Percentiles rank a stretch among this genome's conserved stretches.
phyloP scores from a whole-genome alignment of 1,140 invertebrate genomes.

The Hycleus phaleratus region DNA sequence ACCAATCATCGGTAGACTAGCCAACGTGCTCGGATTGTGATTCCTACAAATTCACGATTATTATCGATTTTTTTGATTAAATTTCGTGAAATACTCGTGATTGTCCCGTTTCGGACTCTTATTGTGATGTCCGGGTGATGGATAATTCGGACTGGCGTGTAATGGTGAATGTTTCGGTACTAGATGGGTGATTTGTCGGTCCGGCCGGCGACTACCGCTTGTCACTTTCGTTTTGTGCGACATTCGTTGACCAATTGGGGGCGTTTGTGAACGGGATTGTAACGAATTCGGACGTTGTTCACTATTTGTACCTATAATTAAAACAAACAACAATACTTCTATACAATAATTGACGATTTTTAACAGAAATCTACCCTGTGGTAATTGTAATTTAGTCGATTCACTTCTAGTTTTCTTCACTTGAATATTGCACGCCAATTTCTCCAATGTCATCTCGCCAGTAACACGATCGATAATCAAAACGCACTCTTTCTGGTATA shows the following conservation, averaged over 20 bases:
- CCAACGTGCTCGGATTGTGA: constrained; percentile 50
- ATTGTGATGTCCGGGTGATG: constrained; percentile 31
- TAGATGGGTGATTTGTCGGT: constrained; percentile 38
- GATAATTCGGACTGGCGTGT: constrained; percentile 44
- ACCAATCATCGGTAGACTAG: constrained; percentile 69
- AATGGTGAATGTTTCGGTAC: constrained; percentile 47
- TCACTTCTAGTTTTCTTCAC: constrained; percentile 87
- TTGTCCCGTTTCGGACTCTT: constrained; percentile 27
- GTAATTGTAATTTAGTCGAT: constrained; percentile 27
- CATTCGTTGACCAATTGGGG: constrained; percentile 47
- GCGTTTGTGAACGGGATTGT: constrained; percentile 37
- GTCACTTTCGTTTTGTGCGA: constrained; percentile 57
- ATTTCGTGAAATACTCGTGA: constrained; percentile 29
- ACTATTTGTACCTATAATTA: constrained; percentile 14
- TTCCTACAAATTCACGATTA: too few species aligned
- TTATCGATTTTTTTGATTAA: not conserved
- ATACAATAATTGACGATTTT: not conserved
- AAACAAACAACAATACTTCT: not conserved
- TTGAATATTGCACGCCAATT: constrained; percentile 82
- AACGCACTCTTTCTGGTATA: constrained; percentile 87
- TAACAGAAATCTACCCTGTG: constrained; percentile 33
- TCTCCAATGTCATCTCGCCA: constrained; percentile 88
- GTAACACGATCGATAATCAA: constrained; percentile 87
- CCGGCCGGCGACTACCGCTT: constrained; percentile 49
- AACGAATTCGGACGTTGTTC: constrained; percentile 42